Conservation (phyloP, 2,888 invertebrate species). For the Apotomis capreana region DNA sequence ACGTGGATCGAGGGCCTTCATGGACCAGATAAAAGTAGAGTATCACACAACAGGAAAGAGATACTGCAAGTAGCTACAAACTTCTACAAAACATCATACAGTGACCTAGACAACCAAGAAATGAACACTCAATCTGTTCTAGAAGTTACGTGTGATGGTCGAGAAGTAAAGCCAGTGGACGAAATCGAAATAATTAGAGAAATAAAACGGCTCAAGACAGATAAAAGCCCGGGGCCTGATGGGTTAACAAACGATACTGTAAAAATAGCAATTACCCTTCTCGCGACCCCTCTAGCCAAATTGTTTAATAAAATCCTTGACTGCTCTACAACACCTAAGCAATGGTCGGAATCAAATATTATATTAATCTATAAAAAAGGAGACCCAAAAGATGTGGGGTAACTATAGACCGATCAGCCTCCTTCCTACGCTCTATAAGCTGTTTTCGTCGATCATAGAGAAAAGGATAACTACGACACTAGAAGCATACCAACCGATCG, state of each 20-base stretch:
- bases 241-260: no score
- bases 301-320: constrained; percentile 29
- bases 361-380: not conserved
- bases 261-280: not conserved
- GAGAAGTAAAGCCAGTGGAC: no score
- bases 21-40: constrained; percentile 29
- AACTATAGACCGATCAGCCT: no score
- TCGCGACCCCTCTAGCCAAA: not conserved
- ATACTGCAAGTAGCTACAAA: constrained; percentile 40
- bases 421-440: no score
- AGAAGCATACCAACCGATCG: constrained; percentile 27
- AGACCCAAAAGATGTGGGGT: no score
- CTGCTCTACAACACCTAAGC: constrained; percentile 27
- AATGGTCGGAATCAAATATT: constrained; percentile 34
- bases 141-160: no score
- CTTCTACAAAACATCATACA: constrained; percentile 33
- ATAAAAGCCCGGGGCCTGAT: no score
- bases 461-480: constrained; percentile 13
- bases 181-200: no score
- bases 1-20: constrained; percentile 33
- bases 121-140: no score
- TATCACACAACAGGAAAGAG: constrained; percentile 26
- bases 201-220: not conserved
- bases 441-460: constrained; percentile 5
- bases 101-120: no score